phyloP scores from a whole-genome alignment of 2,113 vertebrate genomes.

The Labrus mixtus region DNA sequence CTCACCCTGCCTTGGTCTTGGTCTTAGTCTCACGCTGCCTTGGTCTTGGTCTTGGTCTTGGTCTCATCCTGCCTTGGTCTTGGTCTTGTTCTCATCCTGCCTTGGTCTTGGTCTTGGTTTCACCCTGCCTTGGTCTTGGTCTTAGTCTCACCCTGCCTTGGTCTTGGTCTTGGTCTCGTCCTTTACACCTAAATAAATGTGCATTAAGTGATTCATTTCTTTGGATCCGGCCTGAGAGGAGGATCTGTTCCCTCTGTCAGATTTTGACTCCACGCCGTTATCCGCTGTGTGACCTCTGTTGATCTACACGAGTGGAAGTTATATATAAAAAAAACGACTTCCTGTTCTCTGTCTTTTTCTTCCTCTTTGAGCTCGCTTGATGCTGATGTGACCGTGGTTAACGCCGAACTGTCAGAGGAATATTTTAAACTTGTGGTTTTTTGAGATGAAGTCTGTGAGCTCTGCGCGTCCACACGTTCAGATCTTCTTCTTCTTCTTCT shows the following conservation, averaged over 20 bases:
- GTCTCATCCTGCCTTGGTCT: no score
- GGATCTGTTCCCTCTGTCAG: neutral
- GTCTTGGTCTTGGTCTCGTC: no score
- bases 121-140: no score
- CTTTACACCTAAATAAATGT: no score
- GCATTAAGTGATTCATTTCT: no score
- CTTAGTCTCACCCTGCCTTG: no score
- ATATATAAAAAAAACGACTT: constrained; percentile 6
- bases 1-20: no score
- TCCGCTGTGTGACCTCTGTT: neutral
- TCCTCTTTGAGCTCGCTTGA: neutral
- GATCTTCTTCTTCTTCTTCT: neutral
- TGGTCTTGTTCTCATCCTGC: no score
- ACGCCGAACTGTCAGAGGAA: neutral
- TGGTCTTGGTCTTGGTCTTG: no score
- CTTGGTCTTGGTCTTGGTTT: no score
- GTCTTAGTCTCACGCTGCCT: no score
- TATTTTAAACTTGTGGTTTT: neutral
- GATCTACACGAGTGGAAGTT: neutral
- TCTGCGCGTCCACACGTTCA: neutral
- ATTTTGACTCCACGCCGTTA: neutral
- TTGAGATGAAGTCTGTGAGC: neutral
- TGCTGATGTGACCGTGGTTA: neutral
- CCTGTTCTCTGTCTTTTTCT: neutral
- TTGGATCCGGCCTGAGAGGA: no score